Conservation (phyloP, 2,113 vertebrate species). For the Thermophis baileyi region DNA sequence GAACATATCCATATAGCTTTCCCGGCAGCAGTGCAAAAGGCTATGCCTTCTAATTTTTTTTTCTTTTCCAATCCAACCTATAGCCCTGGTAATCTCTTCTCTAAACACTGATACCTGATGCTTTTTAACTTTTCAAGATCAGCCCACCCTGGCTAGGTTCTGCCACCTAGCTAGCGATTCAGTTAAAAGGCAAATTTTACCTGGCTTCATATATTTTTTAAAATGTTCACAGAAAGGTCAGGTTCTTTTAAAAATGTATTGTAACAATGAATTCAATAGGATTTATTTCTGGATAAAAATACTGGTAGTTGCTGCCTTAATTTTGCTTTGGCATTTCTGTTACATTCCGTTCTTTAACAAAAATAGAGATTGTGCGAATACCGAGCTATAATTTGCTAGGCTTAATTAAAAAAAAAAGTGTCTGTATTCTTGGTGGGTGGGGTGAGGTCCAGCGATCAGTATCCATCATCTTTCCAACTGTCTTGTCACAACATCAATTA, state of each 20-base stretch:
- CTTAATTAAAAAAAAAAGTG: constrained; percentile 66
- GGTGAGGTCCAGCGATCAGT: constrained; percentile 81
- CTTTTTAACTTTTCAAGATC: not conserved
- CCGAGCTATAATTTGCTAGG: constrained; percentile 61
- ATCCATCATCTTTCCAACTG: constrained; percentile 88
- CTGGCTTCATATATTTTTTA: not conserved
- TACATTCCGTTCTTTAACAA: constrained; percentile 23
- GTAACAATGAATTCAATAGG: not conserved
- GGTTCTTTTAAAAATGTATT: not conserved
- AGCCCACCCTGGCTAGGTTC: not conserved
- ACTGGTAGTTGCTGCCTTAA: not conserved
- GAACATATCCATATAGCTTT: not conserved
- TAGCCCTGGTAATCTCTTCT: not conserved
- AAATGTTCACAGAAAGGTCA: not conserved
- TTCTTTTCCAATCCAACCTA: not conserved
- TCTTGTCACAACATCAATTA: constrained; percentile 91
- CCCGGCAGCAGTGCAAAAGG: not conserved
- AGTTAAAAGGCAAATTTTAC: not conserved
- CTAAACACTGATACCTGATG: not conserved
- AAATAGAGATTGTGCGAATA: constrained; percentile 68
- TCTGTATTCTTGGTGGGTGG: not conserved
- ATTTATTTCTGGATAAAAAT: not conserved
- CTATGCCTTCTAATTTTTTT: not conserved
- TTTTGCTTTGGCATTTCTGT: not conserved
- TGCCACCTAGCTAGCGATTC: not conserved